phyloP scores from a whole-genome alignment of 2,888 invertebrate species.

The Eumerus sabulonum region DNA sequence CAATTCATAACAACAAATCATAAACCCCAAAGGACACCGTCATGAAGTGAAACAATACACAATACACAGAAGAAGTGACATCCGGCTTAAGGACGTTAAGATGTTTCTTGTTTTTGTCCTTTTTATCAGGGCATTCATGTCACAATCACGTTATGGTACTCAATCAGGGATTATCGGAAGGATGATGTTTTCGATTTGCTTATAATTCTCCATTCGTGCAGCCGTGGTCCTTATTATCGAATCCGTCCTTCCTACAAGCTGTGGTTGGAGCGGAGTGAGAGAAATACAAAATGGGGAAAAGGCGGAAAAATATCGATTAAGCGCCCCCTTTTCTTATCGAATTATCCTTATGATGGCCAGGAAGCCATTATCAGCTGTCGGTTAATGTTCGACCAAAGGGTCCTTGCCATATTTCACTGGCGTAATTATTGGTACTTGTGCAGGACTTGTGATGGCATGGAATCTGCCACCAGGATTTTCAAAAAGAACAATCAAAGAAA shows the following conservation, averaged over 20 bases:
- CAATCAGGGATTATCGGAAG: conserved; percentile 60
- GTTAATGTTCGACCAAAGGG: conserved; percentile 10
- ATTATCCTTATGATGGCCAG: conserved; percentile 6
- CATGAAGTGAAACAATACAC: conserved; percentile 45
- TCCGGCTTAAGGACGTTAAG: conserved; percentile 36
- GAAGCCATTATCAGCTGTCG: conserved; percentile 41
- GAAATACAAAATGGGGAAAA: not conserved
- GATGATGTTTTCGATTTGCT: conserved; percentile 49
- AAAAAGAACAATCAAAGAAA: too few relatives aligned
- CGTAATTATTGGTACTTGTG: conserved; percentile 58
- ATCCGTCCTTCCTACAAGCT: not conserved
- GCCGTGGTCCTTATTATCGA: not conserved
- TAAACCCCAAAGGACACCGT: conserved; percentile 58
- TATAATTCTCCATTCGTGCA: conserved; percentile 4
- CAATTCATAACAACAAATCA: conserved; percentile 16
- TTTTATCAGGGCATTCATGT: too few relatives aligned
- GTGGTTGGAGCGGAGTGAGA: conserved; percentile 12
- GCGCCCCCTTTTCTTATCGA: conserved; percentile 28
- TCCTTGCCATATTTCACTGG: conserved; percentile 34
- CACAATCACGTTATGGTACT: conserved; percentile 60
- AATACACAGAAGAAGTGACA: conserved; percentile 44
- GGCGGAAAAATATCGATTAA: conserved; percentile 30
- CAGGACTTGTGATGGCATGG: conserved; percentile 43
- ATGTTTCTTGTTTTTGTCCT: conserved; percentile 26
- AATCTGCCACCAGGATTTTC: conserved; percentile 3